Evolutionary conservation across 1,140 invertebrate genomes (phyloP), one percentile per base, ranked within the genome.

Genomic region (Centruroides vittatus): DNA sequence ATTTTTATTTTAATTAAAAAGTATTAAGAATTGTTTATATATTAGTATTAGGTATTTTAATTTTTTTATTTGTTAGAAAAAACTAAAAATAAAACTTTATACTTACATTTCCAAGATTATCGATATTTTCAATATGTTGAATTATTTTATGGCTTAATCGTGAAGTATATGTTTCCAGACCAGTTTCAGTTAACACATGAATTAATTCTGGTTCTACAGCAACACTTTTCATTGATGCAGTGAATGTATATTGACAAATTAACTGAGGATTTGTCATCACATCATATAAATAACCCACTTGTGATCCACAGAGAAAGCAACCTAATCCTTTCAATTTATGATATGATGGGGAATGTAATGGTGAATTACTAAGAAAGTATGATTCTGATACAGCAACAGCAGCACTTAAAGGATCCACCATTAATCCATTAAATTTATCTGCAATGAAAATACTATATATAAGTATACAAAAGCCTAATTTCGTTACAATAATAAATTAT

Each of bases 91-190:
- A 34, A 23, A 47, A 52, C 13, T 53, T 23, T 66, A 58, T 66
- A 53, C 59, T 64, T 62, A 70, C 67, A 65, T 65, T 68, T n/a
- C 59, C 61, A 11, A 67, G 47, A 47, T 63, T 60, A 60, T 67
- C 64, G 11, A 65, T 58, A 9, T 50, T 36, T 59, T 68, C 59
- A 47, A 64, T 55, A 11, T 66, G 65, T 23, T 64, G 58, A 13
- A 72, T 12, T 8, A 66, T 65, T 12, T 64, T 57, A 69, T 84
- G 80, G 0, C 81, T 79, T 47, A 82, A 74, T 47, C 85, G 76
- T 41, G 85, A 74, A 1, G 86, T 88, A 65, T 88, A 88, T 0
- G 85, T 84, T 70, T 89, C 86, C 6, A 90, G 75, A 2, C 86
- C 86, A 61, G 82, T 83, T 50, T 84, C 81, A 3, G 86, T 89